These are phyloP conservation scores for Chelon auratus DNA, from an alignment of 2,797 vertebrate species.

Conservation along the genomic window DNA sequence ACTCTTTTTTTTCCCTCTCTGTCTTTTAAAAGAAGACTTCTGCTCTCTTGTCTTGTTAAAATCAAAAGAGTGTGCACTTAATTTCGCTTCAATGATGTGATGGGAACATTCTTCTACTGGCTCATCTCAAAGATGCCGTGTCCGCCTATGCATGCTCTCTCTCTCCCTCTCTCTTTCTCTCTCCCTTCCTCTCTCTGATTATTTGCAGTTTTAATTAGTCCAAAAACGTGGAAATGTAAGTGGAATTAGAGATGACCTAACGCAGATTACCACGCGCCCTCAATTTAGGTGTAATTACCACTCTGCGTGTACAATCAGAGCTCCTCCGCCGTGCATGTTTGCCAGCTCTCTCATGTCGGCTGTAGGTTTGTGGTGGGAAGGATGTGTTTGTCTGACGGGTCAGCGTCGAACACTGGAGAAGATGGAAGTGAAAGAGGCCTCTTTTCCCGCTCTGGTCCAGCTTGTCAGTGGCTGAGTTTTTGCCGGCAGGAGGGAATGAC, in stretches of 20 bases:
- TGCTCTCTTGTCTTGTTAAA: constrained; percentile 66
- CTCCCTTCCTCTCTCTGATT: constrained; percentile 65
- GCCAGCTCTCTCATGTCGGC: constrained; percentile 21
- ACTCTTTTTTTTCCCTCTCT: constrained; percentile 38
- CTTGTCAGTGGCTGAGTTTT: constrained; percentile 44
- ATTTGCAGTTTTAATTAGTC: constrained; percentile 85
- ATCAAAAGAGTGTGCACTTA: constrained; percentile 69
- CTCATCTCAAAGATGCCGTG: constrained; percentile 53
- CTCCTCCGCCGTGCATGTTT: constrained; percentile 30
- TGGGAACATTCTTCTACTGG: constrained; percentile 47
- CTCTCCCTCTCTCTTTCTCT: not conserved
- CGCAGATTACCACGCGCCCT: constrained; percentile 82
- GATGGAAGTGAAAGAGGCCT: constrained; percentile 30
- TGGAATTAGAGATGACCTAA: constrained; percentile 83
- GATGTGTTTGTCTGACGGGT: constrained; percentile 42
- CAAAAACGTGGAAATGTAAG: constrained; percentile 81
- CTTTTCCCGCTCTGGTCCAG: constrained; percentile 24
- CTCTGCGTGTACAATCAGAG: constrained; percentile 67
- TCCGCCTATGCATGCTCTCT: constrained; percentile 17
- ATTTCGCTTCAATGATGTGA: constrained; percentile 64
- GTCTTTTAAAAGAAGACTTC: constrained; percentile 44
- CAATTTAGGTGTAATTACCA: constrained; percentile 84
- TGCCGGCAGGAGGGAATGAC: constrained; percentile 43
- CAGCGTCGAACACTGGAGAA: constrained; percentile 28
- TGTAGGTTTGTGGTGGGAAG: constrained; percentile 7